Evolutionary conservation across 2,113 vertebrate genomes (phyloP).

Genomic region (Marmota monax): DNA sequence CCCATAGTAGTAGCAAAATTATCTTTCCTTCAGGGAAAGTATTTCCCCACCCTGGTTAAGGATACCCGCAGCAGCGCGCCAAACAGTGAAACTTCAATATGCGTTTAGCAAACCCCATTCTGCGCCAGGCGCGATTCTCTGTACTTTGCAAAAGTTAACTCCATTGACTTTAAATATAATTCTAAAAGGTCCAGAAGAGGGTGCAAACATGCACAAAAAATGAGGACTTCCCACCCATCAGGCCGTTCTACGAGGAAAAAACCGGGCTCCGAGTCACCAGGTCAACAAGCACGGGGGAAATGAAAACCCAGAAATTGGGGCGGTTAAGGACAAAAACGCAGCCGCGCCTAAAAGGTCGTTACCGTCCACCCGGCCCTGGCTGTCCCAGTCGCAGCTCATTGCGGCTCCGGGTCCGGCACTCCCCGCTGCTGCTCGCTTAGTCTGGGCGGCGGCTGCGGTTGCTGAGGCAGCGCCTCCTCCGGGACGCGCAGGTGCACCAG

Average conservation of each 20-base stretch:
- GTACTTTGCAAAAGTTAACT: not conserved
- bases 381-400: conserved; percentile 48
- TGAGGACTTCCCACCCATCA: not conserved
- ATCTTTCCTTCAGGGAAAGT: not conserved
- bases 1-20: not conserved
- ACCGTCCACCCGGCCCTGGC: conserved; percentile 48
- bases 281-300: not conserved
- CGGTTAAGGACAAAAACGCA: not conserved
- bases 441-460: conserved; percentile 18
- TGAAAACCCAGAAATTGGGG: not conserved
- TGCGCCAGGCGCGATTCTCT: rapidly evolving
- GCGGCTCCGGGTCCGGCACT: not conserved
- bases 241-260: not conserved
- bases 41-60: rapidly evolving
- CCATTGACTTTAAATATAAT: not conserved
- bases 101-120: rapidly evolving
- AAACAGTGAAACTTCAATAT: rapidly evolving
- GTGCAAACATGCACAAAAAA: not conserved
- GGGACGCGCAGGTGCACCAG: conserved; percentile 42
- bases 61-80: not conserved
- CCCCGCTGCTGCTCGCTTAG: not conserved
- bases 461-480: conserved; percentile 33
- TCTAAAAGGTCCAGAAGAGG: too few relatives aligned
- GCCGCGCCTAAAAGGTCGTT: not conserved
- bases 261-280: not conserved